Percentiles rank a stretch among this genome's conserved stretches.
phyloP scores from a whole-genome alignment of 2,797 vertebrate species.

The Malurus splendens region DNA sequence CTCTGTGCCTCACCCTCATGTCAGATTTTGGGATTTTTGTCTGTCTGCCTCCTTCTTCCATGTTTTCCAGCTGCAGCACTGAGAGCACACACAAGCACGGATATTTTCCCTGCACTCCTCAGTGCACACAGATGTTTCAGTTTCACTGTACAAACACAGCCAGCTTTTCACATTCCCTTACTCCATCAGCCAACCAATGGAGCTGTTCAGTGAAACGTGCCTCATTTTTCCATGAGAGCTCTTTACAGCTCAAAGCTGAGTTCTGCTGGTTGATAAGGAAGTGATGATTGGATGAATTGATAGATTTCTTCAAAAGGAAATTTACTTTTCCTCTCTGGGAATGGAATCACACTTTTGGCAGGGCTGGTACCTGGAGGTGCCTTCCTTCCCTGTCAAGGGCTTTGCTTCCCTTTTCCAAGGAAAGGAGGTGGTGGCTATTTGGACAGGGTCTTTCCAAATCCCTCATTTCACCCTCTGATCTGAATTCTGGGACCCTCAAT shows the following conservation, averaged over 20 bases:
- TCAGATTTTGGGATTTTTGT: not conserved
- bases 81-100: not conserved
- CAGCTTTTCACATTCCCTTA: not conserved
- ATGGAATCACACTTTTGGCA: not conserved
- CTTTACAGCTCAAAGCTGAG: not conserved
- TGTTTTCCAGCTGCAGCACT: not conserved
- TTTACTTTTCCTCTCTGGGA: not conserved
- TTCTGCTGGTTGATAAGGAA: not conserved
- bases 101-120: not conserved
- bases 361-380: not conserved
- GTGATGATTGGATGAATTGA: not conserved
- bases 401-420: not conserved
- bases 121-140: not conserved
- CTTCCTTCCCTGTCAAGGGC: not conserved
- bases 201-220: not conserved
- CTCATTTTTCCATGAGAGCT: not conserved
- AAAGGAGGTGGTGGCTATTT: not conserved
- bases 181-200: not conserved
- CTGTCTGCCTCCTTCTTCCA: not conserved
- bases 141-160: not conserved
- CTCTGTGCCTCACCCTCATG: not conserved
- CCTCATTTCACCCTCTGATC: not conserved
- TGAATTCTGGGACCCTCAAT: not conserved
- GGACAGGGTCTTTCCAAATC: not conserved
- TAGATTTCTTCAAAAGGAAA: not conserved